Evolutionary conservation across 2,888 invertebrate genomes (phyloP).

Genomic region (Hirtodrosophila trivittata): DNA sequence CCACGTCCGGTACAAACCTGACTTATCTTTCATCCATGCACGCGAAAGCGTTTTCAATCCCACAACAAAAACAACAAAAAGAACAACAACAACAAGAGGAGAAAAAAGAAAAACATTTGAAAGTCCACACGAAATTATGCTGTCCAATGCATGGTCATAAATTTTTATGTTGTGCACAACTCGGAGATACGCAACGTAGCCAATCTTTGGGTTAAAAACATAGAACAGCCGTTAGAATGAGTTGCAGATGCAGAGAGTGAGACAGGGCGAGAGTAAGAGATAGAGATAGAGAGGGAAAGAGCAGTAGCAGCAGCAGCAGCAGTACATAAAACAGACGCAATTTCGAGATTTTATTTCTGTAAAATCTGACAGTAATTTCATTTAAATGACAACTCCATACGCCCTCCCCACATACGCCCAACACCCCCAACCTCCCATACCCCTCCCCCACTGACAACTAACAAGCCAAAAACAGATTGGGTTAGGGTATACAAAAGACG

Average conservation of each 20-base stretch:
- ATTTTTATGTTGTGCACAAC: slow-evolving; percentile 63
- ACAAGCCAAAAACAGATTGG: slow-evolving; percentile 41
- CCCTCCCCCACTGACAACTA: slow-evolving; percentile 11
- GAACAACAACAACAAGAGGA: slow-evolving; percentile 7
- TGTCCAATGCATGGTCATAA: slow-evolving; percentile 72
- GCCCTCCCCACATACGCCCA: slow-evolving; percentile 11
- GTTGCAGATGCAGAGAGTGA: slow-evolving; percentile 4
- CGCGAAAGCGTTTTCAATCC: slow-evolving; percentile 41
- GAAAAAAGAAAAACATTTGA: slow-evolving; percentile 36
- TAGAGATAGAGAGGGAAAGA: slow-evolving; percentile 1
- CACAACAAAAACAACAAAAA: too few species aligned
- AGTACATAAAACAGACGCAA: slow-evolving; percentile 75
- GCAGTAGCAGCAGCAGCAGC: neutral
- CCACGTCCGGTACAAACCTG: slow-evolving; percentile 21
- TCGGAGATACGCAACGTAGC: slow-evolving; percentile 29
- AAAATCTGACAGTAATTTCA: slow-evolving; percentile 79
- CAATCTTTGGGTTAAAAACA: slow-evolving; percentile 36
- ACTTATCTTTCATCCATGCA: slow-evolving; percentile 34
- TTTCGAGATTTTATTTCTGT: slow-evolving; percentile 73
- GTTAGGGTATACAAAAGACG: slow-evolving; percentile 8
- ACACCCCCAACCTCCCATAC: neutral
- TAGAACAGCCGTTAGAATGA: slow-evolving; percentile 44
- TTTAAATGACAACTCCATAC: slow-evolving; percentile 70
- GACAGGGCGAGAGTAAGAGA: neutral
- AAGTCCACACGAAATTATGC: slow-evolving; percentile 64